These are phyloP conservation scores for Dascillus cervinus DNA, from an alignment of 2,888 invertebrate genomes.

Conservation along the genomic window DNA sequence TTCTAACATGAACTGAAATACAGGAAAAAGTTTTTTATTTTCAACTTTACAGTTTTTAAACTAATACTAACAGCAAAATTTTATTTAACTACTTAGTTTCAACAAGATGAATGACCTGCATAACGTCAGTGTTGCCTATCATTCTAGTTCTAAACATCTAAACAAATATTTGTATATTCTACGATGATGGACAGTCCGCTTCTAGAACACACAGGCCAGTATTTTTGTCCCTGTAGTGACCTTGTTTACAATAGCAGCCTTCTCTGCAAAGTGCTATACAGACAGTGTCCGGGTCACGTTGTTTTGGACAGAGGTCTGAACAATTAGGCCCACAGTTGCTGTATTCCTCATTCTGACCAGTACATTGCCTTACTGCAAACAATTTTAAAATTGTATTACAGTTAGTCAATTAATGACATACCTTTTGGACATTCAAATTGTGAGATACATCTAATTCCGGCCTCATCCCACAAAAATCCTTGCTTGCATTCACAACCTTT, in stretches of 20 bases:
- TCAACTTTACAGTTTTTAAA: too few species aligned
- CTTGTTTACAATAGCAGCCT: conserved; percentile 10
- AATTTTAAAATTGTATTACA: too few species aligned
- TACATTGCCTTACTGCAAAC: too few species aligned
- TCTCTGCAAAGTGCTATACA: conserved; percentile 13
- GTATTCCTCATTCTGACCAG: background rate
- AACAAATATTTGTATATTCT: background rate
- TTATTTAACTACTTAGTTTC: too few species aligned
- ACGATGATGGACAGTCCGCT: conserved; percentile 4
- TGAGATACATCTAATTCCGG: conserved; percentile 4
- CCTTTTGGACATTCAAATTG: conserved; percentile 5
- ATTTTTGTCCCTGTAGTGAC: conserved; percentile 6
- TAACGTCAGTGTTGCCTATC: too few species aligned
- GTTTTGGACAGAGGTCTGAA: conserved; percentile 4
- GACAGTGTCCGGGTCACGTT: conserved; percentile 3
- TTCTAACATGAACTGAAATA: too few species aligned
- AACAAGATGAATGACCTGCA: too few species aligned
- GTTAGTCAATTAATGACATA: too few species aligned
- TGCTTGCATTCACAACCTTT: conserved; percentile 9
- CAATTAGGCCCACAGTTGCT: background rate
- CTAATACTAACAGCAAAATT: too few species aligned
- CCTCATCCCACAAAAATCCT: conserved; percentile 7
- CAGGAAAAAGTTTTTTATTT: too few species aligned
- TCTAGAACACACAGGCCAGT: conserved; percentile 5
- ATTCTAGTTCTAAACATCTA: too few species aligned